Conservation (phyloP, 2,797 vertebrate species). For the Pangasius mekongensis region DNA sequence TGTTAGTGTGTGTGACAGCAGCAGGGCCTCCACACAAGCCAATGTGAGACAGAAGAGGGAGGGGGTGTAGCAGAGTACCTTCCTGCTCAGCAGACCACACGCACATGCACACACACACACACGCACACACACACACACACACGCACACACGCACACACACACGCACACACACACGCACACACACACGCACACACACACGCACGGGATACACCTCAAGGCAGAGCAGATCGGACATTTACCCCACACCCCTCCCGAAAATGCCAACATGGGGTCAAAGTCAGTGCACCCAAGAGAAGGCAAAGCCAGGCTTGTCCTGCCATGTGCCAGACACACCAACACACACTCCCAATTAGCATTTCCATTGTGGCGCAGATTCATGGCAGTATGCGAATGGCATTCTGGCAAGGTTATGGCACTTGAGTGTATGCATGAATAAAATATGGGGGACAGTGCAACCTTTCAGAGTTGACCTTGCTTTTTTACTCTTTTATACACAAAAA, state of each 20-base stretch:
- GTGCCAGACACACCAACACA: conserved; percentile 43
- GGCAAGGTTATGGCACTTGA: conserved; percentile 44
- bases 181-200: conserved; percentile 24
- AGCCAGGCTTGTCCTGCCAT: conserved; percentile 59
- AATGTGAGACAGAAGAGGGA: conserved; percentile 62
- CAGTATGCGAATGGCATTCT: conserved; percentile 42
- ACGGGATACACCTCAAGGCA: conserved; percentile 65
- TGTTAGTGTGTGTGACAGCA: conserved; percentile 70
- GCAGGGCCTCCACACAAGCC: conserved; percentile 53
- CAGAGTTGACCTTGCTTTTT: conserved; percentile 31
- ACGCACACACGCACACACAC: conserved; percentile 19
- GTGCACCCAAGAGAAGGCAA: conserved; percentile 55
- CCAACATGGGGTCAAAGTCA: conserved; percentile 67
- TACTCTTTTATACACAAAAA: conserved; percentile 6
- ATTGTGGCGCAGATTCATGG: conserved; percentile 41
- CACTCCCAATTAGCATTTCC: conserved; percentile 43
- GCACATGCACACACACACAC: conserved; percentile 6
- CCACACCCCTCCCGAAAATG: conserved; percentile 43
- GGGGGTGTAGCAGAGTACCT: conserved; percentile 46
- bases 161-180: background rate
- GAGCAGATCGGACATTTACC: conserved; percentile 62
- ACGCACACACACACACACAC: conserved; percentile 7
- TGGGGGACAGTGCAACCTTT: conserved; percentile 19
- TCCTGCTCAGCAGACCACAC: conserved; percentile 47
- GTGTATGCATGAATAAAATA: conserved; percentile 41